Base-by-base conservation (phyloP, 2,888 invertebrate genomes). In the Mechanitis messenoides region DNA sequence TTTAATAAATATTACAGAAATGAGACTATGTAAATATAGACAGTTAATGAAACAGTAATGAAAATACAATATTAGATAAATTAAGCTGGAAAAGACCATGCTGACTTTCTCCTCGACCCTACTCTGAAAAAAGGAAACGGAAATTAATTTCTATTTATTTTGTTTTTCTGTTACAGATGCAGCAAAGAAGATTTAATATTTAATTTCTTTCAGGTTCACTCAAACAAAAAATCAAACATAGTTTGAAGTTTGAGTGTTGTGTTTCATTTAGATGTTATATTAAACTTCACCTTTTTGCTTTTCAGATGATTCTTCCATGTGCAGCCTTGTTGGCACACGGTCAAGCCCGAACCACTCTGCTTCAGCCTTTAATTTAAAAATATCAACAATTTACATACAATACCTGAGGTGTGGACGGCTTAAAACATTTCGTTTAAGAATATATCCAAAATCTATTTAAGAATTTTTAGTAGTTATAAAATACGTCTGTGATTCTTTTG, bases 261-360 rank as follows among this genome's bases (percentile, higher is more conserved):
- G 78, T 60, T 72, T 70, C 72, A 68, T 71, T 72, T 74, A 74
- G 31, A 76, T 71, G 66, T 68, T 71, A 75, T 81, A 79, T 74
- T 85, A 78, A 66, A 87, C 71, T 74, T 87, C 79, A 90, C 90
- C 90, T 87, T 89, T 91, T 82, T 90, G 87, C 80, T 89, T 91
- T 90, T 85, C 90, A 89, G 90, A 85, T 86, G 87, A 78, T 77
- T 90, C 88, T 77, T 85, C 90, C 84, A 87, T 86, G 76, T 90
- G 91, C 82, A 92, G 89, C 81, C 92, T 89, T 77, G 92, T 92
- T 76, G 92, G 92, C 79, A 92, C 92, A 82, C 92, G 91, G 85
- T 93, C 93, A 80, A 92, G 91, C 74, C 92, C 92, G 76, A 90
- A 87, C 91, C 92, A 92, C 79, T 92, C 92, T 72, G 91, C 91